Percentiles rank a stretch among this genome's conserved stretches.
Evolutionary conservation across 2,113 vertebrate genomes (phyloP).

Genomic region (Megaleporinus macrocephalus): DNA sequence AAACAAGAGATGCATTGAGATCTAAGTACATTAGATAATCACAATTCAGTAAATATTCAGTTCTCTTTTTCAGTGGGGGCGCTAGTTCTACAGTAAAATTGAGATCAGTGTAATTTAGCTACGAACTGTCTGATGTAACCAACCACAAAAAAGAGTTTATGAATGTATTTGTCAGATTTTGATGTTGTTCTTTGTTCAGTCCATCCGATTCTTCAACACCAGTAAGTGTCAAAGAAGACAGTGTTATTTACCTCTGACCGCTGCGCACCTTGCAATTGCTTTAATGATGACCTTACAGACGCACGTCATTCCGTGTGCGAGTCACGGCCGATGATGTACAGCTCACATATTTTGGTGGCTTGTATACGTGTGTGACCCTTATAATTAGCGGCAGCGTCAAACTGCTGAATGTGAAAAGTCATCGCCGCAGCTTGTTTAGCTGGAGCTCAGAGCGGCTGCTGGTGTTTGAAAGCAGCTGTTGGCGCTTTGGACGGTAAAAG

Average conservation of each 20-base stretch:
- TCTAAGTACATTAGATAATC: too few species aligned
- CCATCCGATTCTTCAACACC: too few species aligned
- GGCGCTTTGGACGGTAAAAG: not conserved
- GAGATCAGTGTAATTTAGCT: too few species aligned
- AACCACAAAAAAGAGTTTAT: too few species aligned
- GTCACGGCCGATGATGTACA: not conserved
- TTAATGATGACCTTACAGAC: slow-evolving; percentile 34
- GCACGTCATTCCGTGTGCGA: not conserved
- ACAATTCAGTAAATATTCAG: too few species aligned
- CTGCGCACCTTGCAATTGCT: slow-evolving; percentile 18
- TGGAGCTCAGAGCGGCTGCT: not conserved
- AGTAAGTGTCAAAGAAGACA: not conserved
- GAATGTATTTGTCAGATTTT: too few species aligned
- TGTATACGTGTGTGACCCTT: not conserved
- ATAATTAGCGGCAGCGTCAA: not conserved
- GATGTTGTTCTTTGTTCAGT: not conserved
- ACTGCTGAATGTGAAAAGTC: not conserved
- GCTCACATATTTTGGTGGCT: not conserved
- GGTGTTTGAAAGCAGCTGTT: not conserved
- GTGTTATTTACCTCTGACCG: slow-evolving; percentile 24
- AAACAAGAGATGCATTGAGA: too few species aligned
- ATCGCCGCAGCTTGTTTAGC: not conserved
- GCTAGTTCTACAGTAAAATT: too few species aligned
- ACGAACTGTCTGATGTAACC: too few species aligned
- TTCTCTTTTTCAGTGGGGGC: too few species aligned